phyloP scores from a whole-genome alignment of 2,888 invertebrate genomes.

The Drepanosiphum platanoidis region DNA sequence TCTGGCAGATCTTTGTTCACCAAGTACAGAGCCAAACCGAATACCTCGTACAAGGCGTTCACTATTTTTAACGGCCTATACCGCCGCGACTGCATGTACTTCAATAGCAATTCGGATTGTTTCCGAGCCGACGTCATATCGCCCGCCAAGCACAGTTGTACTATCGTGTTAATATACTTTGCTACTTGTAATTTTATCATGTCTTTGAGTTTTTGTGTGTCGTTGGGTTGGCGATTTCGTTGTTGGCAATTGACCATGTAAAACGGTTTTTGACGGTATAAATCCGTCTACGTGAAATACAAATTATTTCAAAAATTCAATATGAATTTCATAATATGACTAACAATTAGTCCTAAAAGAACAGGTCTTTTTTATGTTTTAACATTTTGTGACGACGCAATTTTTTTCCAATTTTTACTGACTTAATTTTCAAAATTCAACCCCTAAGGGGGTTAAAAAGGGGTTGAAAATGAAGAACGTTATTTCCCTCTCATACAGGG shows the following conservation, averaged over 20 bases:
- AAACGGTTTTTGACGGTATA: slow-evolving; percentile 8
- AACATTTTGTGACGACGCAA: too few relatives aligned
- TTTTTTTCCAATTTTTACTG: too few relatives aligned
- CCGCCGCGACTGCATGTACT: neutral
- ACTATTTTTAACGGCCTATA: neutral
- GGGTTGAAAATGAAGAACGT: too few relatives aligned
- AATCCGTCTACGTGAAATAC: neutral
- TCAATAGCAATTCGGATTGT: slow-evolving; percentile 3
- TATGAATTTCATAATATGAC: neutral
- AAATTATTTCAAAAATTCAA: too few relatives aligned
- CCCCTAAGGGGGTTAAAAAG: too few relatives aligned
- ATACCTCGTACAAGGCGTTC: neutral
- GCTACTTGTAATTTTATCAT: neutral
- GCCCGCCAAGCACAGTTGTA: slow-evolving; percentile 4
- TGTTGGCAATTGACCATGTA: neutral
- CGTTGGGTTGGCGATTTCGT: neutral
- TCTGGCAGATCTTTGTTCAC: neutral
- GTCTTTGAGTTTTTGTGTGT: neutral
- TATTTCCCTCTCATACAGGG: too few relatives aligned
- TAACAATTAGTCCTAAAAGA: too few relatives aligned
- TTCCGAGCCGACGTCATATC: neutral
- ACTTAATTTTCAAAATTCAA: too few relatives aligned
- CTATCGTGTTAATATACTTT: slow-evolving; percentile 29
- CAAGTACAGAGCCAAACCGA: slow-evolving; percentile 12
- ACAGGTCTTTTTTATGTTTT: too few relatives aligned